Percentiles rank a stretch among this genome's conserved stretches.
Conservation (phyloP, 2,797 vertebrate genomes). For the Acanthornis magna region DNA sequence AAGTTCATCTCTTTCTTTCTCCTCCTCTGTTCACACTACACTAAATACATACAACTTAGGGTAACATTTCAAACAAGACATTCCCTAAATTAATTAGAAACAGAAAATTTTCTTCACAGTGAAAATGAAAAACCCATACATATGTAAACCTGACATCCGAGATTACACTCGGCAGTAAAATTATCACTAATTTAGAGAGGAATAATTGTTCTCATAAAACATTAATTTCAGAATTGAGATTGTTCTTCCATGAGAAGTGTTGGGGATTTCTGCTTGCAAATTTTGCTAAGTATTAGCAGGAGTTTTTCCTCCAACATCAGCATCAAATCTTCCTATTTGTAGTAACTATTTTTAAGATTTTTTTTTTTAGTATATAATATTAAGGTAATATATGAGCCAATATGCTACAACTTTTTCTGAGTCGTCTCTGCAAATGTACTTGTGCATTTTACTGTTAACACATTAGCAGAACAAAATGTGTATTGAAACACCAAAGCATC, state of each 20-base stretch:
- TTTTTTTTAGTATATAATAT: not conserved
- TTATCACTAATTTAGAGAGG: not conserved
- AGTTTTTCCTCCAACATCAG: not conserved
- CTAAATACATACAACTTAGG: not conserved
- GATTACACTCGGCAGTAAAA: not conserved
- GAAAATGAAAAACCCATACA: not conserved
- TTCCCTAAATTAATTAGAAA: not conserved
- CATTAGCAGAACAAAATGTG: not conserved
- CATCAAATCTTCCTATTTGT: not conserved
- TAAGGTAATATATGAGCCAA: not conserved
- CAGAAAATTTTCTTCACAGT: not conserved
- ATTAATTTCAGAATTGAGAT: not conserved
- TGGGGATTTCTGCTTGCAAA: not conserved
- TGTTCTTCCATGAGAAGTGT: not conserved
- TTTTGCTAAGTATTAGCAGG: not conserved
- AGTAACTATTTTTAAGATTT: not conserved
- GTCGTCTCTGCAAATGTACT: not conserved
- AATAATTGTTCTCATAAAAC: not conserved
- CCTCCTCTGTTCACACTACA: not conserved
- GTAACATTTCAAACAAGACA: not conserved
- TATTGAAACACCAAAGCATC: not conserved
- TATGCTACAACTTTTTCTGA: not conserved
- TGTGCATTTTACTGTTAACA: not conserved
- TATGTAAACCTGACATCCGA: not conserved
- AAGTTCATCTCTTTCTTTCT: not conserved